These are phyloP conservation scores for Lasioglossum oenotherae DNA, from an alignment of 2,888 invertebrate genomes.

Conservation along the genomic window DNA sequence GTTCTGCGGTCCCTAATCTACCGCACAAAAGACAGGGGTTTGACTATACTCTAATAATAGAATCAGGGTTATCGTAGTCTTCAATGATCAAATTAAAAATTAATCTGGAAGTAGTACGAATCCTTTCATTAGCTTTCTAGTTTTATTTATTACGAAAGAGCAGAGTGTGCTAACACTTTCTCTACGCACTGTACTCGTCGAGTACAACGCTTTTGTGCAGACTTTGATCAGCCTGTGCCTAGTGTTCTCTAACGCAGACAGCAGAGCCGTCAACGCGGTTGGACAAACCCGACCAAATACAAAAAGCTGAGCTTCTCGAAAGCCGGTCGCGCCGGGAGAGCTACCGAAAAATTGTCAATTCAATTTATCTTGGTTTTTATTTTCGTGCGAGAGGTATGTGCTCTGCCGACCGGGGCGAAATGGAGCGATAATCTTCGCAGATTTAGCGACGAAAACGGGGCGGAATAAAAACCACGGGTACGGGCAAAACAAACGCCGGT, in stretches of 20 bases:
- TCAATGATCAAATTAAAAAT: neutral
- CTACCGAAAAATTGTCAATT: constrained; percentile 9
- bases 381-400: neutral
- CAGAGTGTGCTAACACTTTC: neutral
- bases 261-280: neutral
- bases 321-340: neutral
- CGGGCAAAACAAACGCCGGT: constrained; percentile 43
- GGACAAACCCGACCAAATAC: neutral
- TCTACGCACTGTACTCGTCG: neutral
- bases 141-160: neutral
- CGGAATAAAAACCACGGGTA: constrained; percentile 26
- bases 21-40: too few species aligned
- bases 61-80: neutral
- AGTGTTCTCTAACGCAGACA: neutral
- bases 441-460: constrained; percentile 8
- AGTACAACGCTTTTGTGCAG: neutral
- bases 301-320: neutral
- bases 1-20: too few species aligned
- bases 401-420: constrained; percentile 9
- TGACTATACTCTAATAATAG: neutral
- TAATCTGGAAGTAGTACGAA: neutral
- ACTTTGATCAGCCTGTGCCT: neutral
- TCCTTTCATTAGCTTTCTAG: neutral
- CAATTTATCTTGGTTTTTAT: constrained; percentile 25
- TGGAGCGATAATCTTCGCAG: constrained; percentile 48